Evolutionary conservation across 2,113 vertebrate species (phyloP).

Genomic region (Sorex fumeus): DNA sequence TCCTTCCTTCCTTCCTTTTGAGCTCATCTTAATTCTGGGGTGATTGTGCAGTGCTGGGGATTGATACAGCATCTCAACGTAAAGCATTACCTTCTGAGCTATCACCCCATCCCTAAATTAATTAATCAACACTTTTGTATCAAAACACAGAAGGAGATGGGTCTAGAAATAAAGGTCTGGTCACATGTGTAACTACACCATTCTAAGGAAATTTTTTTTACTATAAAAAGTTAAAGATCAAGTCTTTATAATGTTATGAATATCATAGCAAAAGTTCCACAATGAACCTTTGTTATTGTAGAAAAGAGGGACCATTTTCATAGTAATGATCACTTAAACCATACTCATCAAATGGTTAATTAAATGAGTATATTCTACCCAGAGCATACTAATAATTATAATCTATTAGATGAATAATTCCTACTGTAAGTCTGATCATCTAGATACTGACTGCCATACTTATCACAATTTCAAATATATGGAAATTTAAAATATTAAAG

Average conservation of each 20-base stretch:
- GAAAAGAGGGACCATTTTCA: background rate
- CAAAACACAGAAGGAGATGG: background rate
- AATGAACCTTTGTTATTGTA: background rate
- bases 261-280: background rate
- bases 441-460: conserved; percentile 24
- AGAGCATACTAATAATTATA: conserved; percentile 3
- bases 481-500: conserved; percentile 78
- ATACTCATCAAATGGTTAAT: conserved; percentile 46
- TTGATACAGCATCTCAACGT: background rate
- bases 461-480: conserved; percentile 78
- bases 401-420: conserved; percentile 7
- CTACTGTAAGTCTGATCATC: conserved; percentile 30
- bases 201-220: background rate
- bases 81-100: background rate
- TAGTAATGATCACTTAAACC: conserved; percentile 7
- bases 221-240: conserved; percentile 26
- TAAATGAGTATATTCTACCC: conserved; percentile 18
- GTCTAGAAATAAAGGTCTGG: background rate
- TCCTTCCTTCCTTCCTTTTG: too few species aligned
- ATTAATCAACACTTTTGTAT: background rate
- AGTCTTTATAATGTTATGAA: background rate
- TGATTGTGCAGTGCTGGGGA: too few species aligned
- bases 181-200: background rate
- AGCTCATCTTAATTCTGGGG: too few species aligned
- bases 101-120: background rate